A percentile compares a stretch with the other conserved stretches of the same genome.
Evolutionary conservation across 2,797 vertebrate species (phyloP).

Genomic region (Toxotes lorentzi): DNA sequence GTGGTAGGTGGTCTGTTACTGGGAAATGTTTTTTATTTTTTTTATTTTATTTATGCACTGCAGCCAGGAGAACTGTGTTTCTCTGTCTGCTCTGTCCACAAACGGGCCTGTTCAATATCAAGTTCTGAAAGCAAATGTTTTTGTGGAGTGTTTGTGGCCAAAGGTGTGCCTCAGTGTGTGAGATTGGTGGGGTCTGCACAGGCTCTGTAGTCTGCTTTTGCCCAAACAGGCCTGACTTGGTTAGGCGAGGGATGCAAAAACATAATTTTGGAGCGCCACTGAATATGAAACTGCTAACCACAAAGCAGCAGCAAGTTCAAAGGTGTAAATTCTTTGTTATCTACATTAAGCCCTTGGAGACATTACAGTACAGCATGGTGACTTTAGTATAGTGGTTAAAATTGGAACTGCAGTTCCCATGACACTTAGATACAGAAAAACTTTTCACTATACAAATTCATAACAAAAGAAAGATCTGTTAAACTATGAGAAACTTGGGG

Average conservation of each 20-base stretch:
- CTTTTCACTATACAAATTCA: conserved; percentile 1
- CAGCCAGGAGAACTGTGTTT: conserved; percentile 35
- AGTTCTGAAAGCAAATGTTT: conserved; percentile 54
- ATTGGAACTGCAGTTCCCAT: conserved; percentile 8
- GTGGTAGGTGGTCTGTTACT: conserved; percentile 47
- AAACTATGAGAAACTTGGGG: too few relatives aligned
- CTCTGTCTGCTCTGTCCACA: conserved; percentile 35
- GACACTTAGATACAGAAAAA: conserved; percentile 2
- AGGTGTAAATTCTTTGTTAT: conserved; percentile 14
- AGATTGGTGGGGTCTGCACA: conserved; percentile 37
- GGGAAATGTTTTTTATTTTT: conserved; percentile 33
- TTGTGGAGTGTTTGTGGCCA: conserved; percentile 45
- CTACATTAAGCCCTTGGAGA: neutral
- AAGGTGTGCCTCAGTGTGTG: conserved; percentile 38
- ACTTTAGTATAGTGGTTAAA: conserved; percentile 12
- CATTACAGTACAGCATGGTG: neutral
- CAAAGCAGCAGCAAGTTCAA: conserved; percentile 16
- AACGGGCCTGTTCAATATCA: conserved; percentile 59
- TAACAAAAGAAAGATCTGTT: neutral
- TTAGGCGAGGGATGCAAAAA: conserved; percentile 41
- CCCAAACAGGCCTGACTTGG: conserved; percentile 35
- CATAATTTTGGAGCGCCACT: conserved; percentile 14
- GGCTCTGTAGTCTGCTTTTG: conserved; percentile 27
- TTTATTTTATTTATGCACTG: conserved; percentile 43
- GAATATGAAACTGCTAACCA: conserved; percentile 25